Percentiles rank a stretch among this genome's conserved stretches.
phyloP scores from a whole-genome alignment of 2,888 invertebrate genomes.

The Hirtodrosophila trivittata region DNA sequence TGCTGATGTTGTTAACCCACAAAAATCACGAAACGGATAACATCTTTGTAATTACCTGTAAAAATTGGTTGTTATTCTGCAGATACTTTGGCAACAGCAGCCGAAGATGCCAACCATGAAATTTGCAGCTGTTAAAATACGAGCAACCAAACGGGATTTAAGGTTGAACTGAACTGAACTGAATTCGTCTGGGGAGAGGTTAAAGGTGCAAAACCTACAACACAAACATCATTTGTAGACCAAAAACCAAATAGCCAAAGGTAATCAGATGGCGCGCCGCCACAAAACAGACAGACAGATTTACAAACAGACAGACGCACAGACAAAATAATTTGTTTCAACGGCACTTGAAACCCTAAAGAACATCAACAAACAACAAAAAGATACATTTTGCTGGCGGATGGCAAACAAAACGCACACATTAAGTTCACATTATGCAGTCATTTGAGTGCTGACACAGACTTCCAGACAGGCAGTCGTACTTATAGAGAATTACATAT shows the following conservation, averaged over 20 bases:
- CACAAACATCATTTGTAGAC: slow-evolving; percentile 29
- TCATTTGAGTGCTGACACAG: slow-evolving; percentile 49
- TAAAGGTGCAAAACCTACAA: slow-evolving; percentile 42
- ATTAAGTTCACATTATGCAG: slow-evolving; percentile 70
- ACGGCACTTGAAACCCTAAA: slow-evolving; percentile 51
- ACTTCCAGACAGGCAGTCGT: slow-evolving; percentile 5
- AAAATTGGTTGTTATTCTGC: slow-evolving; percentile 17
- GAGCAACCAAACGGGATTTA: slow-evolving; percentile 44
- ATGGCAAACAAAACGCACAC: slow-evolving; percentile 27
- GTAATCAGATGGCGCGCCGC: slow-evolving; percentile 61
- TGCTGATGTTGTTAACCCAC: slow-evolving; percentile 44
- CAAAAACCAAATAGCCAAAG: slow-evolving; percentile 59
- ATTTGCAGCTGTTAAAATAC: slow-evolving; percentile 63
- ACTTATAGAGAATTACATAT: slow-evolving; percentile 7
- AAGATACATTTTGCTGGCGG: slow-evolving; percentile 45
- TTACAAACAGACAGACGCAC: slow-evolving; percentile 25
- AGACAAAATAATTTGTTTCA: slow-evolving; percentile 66
- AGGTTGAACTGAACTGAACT: slow-evolving; percentile 14
- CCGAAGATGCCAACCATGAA: slow-evolving; percentile 50
- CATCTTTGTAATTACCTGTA: slow-evolving; percentile 64
- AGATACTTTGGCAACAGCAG: slow-evolving; percentile 31
- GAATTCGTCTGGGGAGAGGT: background rate
- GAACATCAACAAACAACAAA: slow-evolving; percentile 35
- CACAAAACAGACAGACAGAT: slow-evolving; percentile 28
- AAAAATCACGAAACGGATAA: slow-evolving; percentile 42